Conservation (phyloP, 2,797 vertebrate genomes). For the Cephalopachus bancanus region DNA sequence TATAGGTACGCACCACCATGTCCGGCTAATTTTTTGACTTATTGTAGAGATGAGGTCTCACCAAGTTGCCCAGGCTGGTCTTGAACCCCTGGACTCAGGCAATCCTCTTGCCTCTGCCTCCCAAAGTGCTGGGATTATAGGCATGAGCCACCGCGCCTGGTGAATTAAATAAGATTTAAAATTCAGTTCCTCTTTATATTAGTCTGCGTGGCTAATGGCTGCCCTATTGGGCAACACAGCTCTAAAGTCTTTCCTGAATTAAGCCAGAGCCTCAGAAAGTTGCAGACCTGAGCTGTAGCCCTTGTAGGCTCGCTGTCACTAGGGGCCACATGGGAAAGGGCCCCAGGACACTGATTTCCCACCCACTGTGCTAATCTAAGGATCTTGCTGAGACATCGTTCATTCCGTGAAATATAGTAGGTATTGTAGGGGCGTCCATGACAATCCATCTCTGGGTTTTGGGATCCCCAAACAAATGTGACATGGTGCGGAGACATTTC, state of each 20-base stretch:
- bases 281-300: neutral
- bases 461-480: neutral
- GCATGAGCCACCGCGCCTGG: too few species aligned
- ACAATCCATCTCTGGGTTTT: neutral
- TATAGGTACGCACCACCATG: too few species aligned
- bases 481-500: neutral
- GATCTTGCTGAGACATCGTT: neutral
- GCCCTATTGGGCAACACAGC: fast-evolving
- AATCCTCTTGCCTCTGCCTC: too few species aligned
- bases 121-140: too few species aligned
- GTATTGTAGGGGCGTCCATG: neutral
- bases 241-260: neutral
- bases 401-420: neutral
- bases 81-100: too few species aligned
- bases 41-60: too few species aligned
- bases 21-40: too few species aligned
- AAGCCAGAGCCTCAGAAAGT: neutral
- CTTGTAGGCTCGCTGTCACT: fast-evolving
- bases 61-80: too few species aligned
- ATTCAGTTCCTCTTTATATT: too few species aligned
- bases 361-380: neutral
- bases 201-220: neutral
- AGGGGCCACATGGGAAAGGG: neutral
- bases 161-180: too few species aligned
- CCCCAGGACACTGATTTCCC: neutral